These are phyloP conservation scores for Cheilosia pagana DNA, from an alignment of 2,888 invertebrate genomes.

Conservation along the genomic window DNA sequence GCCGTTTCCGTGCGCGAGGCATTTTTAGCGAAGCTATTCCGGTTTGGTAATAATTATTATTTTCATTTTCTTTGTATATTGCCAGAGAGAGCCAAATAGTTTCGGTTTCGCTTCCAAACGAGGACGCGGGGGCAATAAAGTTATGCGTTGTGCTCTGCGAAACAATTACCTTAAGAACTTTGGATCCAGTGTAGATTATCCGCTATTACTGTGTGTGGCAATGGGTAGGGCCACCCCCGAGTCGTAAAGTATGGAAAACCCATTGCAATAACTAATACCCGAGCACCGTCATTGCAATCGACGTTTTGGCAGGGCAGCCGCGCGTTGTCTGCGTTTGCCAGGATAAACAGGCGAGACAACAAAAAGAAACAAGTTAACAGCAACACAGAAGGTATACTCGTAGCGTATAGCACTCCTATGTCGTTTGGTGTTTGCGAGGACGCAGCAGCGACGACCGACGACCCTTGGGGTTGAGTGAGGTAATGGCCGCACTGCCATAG, in stretches of 20 bases:
- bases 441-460: constrained; percentile 7
- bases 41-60: constrained; percentile 38
- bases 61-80: constrained; percentile 29
- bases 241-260: constrained; percentile 70
- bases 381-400: constrained; percentile 1
- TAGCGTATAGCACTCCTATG: constrained; percentile 27
- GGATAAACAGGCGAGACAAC: constrained; percentile 13
- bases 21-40: constrained; percentile 32
- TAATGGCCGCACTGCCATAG: constrained; percentile 32
- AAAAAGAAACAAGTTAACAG: constrained; percentile 17
- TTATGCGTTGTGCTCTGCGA: constrained; percentile 49
- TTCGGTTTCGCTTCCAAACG: constrained; percentile 42
- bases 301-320: constrained; percentile 34
- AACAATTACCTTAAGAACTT: constrained; percentile 66
- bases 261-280: constrained; percentile 70
- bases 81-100: constrained; percentile 59
- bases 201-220: constrained; percentile 40
- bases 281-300: constrained; percentile 55
- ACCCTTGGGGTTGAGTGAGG: constrained; percentile 4
- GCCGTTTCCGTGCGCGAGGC: neutral
- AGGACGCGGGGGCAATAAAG: constrained; percentile 24
- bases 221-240: constrained; percentile 15
- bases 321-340: constrained; percentile 10
- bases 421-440: constrained; percentile 13
- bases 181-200: constrained; percentile 40